These are phyloP conservation scores for Cetonia aurata DNA, from an alignment of 2,888 invertebrate species.

Conservation along the genomic window DNA sequence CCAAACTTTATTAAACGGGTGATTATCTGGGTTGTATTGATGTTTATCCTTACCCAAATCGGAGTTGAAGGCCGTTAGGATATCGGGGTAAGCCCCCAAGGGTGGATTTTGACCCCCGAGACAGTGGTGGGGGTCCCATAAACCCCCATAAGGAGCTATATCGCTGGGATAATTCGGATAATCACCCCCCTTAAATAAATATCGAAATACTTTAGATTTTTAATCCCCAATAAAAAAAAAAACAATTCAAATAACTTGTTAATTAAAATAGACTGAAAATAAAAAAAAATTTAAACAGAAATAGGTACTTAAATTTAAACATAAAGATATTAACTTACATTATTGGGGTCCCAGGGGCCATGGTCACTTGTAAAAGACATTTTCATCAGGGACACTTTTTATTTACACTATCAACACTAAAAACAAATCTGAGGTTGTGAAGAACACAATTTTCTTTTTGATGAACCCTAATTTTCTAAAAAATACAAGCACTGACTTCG, in stretches of 20 bases:
- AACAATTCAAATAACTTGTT: background rate
- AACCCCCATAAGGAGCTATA: conserved; percentile 68
- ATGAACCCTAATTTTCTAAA: background rate
- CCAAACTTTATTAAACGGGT: conserved; percentile 63
- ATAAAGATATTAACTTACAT: conserved; percentile 56
- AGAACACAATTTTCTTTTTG: background rate
- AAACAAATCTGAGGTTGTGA: background rate
- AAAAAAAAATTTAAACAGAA: no score
- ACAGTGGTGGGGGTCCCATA: conserved; percentile 72
- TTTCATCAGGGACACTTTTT: conserved; percentile 59
- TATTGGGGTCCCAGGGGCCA: conserved; percentile 63
- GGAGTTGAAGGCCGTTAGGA: conserved; percentile 76
- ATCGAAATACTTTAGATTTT: background rate
- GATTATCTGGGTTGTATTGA: no score
- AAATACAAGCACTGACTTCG: background rate
- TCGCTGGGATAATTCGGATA: conserved; percentile 56
- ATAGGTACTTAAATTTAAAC: background rate
- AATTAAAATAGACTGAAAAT: no score
- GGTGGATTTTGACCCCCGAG: conserved; percentile 73
- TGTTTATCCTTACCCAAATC: conserved; percentile 69
- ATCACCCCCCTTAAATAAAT: conserved; percentile 46
- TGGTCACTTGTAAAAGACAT: conserved; percentile 65
- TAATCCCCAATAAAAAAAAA: background rate
- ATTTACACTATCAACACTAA: conserved; percentile 5
- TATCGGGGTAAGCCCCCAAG: conserved; percentile 75